A percentile compares a stretch with the other conserved stretches of the same genome.
These are phyloP conservation scores for Fulmarus glacialis DNA, from an alignment of 2,113 vertebrate species.

Conservation along the genomic window DNA sequence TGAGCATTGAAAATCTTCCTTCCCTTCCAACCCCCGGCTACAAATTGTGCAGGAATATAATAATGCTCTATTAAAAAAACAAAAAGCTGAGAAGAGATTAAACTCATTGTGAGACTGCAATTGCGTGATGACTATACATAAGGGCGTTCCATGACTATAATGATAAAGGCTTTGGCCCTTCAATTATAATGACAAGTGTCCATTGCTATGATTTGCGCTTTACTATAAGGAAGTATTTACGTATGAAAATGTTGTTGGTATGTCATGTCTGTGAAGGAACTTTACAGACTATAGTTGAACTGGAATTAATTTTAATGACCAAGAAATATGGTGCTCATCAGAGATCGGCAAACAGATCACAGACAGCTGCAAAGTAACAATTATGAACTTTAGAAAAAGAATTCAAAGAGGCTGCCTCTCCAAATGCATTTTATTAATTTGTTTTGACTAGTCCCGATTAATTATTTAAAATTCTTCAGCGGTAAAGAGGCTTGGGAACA, in stretches of 20 bases:
- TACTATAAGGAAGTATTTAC: background rate
- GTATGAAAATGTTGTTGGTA: background rate
- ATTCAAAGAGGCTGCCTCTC: background rate
- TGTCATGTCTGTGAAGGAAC: background rate
- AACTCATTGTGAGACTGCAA: background rate
- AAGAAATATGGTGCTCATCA: background rate
- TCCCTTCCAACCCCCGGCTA: rapidly evolving
- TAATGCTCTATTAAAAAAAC: background rate
- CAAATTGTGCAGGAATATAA: background rate
- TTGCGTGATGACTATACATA: background rate
- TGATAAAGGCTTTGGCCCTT: background rate
- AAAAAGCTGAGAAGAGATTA: background rate
- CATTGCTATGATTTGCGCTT: background rate
- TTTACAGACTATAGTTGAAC: background rate
- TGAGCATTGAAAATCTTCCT: background rate
- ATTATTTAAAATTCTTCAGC: background rate
- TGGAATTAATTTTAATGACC: conserved; percentile 20
- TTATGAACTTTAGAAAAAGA: background rate
- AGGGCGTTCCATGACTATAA: background rate
- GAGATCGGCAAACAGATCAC: background rate
- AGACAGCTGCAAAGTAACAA: background rate
- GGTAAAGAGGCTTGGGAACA: background rate
- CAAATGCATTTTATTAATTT: background rate
- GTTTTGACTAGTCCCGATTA: background rate
- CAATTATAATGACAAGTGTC: background rate